Conservation (phyloP, 2,797 vertebrate species). For the Darevskia nairensis region DNA sequence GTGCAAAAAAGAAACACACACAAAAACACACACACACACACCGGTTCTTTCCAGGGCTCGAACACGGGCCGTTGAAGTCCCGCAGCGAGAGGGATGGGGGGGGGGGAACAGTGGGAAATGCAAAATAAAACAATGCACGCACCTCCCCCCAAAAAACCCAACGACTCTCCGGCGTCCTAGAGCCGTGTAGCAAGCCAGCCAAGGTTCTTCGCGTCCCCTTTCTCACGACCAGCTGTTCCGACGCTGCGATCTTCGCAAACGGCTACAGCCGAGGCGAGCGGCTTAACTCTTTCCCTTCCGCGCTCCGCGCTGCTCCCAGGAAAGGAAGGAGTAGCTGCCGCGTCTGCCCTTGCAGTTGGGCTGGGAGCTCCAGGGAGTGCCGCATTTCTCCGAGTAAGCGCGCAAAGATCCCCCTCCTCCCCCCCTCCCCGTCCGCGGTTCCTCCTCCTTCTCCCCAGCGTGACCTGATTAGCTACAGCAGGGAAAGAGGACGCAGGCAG, state of each 20-base stretch:
- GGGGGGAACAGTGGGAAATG: too few relatives aligned
- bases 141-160: background rate
- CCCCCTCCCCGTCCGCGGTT: background rate
- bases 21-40: background rate
- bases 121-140: background rate
- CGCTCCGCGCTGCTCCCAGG: background rate
- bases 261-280: background rate
- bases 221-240: background rate
- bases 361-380: background rate
- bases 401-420: background rate
- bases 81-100: background rate
- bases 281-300: conserved; percentile 22
- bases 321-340: conserved; percentile 14
- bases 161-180: background rate
- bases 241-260: background rate
- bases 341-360: background rate
- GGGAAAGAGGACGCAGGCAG: background rate
- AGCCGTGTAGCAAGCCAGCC: background rate
- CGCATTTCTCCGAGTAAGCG: conserved; percentile 47
- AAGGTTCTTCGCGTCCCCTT: background rate
- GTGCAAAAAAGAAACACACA: background rate
- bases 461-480: background rate
- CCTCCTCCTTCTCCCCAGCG: background rate
- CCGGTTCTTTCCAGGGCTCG: background rate
- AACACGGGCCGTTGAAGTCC: conserved; percentile 10